These are phyloP conservation scores for Triplophysa bombifrons DNA, from an alignment of 2,797 vertebrate species.

Conservation along the genomic window DNA sequence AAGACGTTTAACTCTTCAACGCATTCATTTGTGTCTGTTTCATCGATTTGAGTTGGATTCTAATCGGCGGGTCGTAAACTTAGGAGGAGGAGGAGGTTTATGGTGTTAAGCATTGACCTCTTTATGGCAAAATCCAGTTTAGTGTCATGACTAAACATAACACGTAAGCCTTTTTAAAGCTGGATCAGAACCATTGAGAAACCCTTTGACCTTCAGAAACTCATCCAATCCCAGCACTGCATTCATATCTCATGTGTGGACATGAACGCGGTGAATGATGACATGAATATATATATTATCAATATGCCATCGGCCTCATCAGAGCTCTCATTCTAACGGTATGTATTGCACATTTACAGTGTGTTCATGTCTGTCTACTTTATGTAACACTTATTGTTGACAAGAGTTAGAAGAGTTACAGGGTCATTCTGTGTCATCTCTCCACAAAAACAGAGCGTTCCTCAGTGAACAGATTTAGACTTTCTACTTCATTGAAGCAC, in stretches of 20 bases:
- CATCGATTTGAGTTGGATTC: too few relatives aligned
- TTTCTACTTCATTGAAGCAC: too few relatives aligned
- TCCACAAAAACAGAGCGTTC: not conserved
- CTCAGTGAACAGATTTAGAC: not conserved
- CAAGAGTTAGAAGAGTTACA: too few relatives aligned
- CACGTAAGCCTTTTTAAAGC: slow-evolving; percentile 30
- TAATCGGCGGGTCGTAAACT: too few relatives aligned
- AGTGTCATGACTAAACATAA: not conserved
- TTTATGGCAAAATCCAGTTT: not conserved
- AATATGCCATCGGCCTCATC: not conserved
- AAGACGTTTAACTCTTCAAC: too few relatives aligned
- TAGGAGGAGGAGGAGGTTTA: not conserved
- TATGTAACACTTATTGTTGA: not conserved
- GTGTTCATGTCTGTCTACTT: not conserved
- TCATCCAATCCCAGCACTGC: slow-evolving; percentile 35
- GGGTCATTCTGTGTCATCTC: too few relatives aligned
- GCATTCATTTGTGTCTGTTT: too few relatives aligned
- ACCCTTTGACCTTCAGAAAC: slow-evolving; percentile 46
- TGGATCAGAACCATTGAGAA: slow-evolving; percentile 46
- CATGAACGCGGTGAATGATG: not conserved
- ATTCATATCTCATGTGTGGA: not conserved
- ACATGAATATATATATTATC: too few relatives aligned
- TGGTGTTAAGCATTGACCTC: not conserved
- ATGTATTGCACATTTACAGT: not conserved
- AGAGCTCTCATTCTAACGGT: not conserved